These are phyloP conservation scores for Lepidochitona cinerea DNA, from an alignment of 2,888 invertebrate genomes.

Conservation along the genomic window DNA sequence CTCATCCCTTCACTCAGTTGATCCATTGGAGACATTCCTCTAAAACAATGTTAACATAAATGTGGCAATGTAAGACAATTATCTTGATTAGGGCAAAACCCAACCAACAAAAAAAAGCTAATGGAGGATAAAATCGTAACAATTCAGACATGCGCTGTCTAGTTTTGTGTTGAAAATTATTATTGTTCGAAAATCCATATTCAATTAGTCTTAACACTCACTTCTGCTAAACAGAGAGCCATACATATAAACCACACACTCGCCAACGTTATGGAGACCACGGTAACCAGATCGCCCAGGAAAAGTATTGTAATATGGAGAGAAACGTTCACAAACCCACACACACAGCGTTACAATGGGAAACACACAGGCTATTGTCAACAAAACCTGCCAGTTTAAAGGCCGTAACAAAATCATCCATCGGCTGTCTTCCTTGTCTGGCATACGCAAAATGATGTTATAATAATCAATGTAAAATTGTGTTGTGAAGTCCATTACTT, in stretches of 20 bases:
- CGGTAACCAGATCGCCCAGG: neutral
- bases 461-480: neutral
- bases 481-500: conserved; percentile 3
- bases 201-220: too few species aligned
- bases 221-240: neutral
- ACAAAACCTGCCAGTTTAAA: neutral
- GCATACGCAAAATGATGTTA: neutral
- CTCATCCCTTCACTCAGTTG: too few species aligned
- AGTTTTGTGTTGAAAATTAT: too few species aligned
- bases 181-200: too few species aligned
- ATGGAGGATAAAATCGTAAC: too few species aligned
- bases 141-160: too few species aligned
- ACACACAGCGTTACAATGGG: neutral
- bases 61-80: too few species aligned
- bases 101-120: too few species aligned
- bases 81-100: too few species aligned
- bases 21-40: too few species aligned
- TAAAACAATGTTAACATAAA: too few species aligned
- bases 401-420: neutral
- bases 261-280: neutral
- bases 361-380: neutral
- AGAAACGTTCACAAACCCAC: neutral
- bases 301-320: neutral
- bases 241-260: neutral
- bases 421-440: neutral